Conservation (phyloP, 2,113 vertebrate species). For the Hippocampus guttulatus region DNA sequence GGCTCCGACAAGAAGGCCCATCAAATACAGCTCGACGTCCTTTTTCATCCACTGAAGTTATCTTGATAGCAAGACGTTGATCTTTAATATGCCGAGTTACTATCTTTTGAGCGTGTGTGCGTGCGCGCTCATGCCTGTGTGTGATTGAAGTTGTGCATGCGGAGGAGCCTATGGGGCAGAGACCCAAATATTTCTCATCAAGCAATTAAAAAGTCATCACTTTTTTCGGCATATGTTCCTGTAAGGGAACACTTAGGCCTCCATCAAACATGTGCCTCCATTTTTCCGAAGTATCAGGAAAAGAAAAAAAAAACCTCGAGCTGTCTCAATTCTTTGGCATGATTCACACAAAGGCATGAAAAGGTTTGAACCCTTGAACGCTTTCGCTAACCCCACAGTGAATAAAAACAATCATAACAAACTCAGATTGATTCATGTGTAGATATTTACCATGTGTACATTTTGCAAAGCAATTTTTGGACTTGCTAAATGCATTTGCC, state of each 20-base stretch:
- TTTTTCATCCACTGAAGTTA: slow-evolving; percentile 36
- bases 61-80: slow-evolving; percentile 33
- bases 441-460: not conserved
- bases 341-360: not conserved
- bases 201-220: too few species aligned
- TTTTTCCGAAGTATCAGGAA: too few species aligned
- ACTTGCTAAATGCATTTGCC: not conserved
- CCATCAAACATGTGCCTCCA: too few species aligned
- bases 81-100: slow-evolving; percentile 32
- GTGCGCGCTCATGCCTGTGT: not conserved
- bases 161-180: not conserved
- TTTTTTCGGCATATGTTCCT: too few species aligned
- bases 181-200: not conserved
- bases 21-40: slow-evolving; percentile 26
- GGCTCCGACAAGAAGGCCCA: slow-evolving; percentile 17
- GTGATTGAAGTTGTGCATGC: not conserved
- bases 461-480: not conserved
- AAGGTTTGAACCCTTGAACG: not conserved
- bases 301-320: too few species aligned
- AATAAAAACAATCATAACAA: not conserved
- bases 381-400: not conserved
- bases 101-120: slow-evolving; percentile 25
- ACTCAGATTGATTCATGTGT: not conserved
- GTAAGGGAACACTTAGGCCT: too few species aligned
- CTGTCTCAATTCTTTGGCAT: not conserved